Percentiles rank a stretch among this genome's conserved stretches.
phyloP scores from a whole-genome alignment of 2,888 invertebrate genomes.

The Allacma fusca region DNA sequence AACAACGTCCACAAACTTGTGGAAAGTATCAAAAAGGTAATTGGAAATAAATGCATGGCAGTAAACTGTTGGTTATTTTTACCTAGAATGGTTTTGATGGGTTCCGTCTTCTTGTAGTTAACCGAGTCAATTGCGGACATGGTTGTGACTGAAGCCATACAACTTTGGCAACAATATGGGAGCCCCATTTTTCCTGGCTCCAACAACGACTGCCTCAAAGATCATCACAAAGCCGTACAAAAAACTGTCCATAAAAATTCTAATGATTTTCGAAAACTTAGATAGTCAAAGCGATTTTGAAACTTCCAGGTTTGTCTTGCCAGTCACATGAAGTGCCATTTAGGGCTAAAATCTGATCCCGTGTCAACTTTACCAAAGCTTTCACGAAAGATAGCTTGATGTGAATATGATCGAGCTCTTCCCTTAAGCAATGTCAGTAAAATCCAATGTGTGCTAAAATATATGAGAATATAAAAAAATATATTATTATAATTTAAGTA shows the following conservation, averaged over 20 bases:
- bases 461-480: neutral
- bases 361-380: slow-evolving; percentile 2
- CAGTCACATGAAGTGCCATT: slow-evolving; percentile 30
- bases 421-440: neutral
- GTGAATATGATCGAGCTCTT: slow-evolving; percentile 12
- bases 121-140: slow-evolving; percentile 82
- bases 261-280: slow-evolving; percentile 11
- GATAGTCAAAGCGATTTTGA: slow-evolving; percentile 22
- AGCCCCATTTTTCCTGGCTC: slow-evolving; percentile 63
- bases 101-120: slow-evolving; percentile 68
- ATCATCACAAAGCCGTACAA: slow-evolving; percentile 38
- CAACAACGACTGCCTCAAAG: slow-evolving; percentile 51
- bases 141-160: slow-evolving; percentile 84
- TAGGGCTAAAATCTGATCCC: slow-evolving; percentile 8
- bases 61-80: slow-evolving; percentile 4
- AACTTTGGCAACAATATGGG: slow-evolving; percentile 84
- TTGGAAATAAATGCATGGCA: neutral
- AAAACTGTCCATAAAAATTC: slow-evolving; percentile 38
- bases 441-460: slow-evolving; percentile 1
- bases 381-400: slow-evolving; percentile 11
- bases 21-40: slow-evolving; percentile 74
- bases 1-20: slow-evolving; percentile 70
- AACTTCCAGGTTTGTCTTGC: slow-evolving; percentile 35
- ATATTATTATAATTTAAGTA: too few species aligned
- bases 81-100: slow-evolving; percentile 51